Evolutionary conservation across 1,140 invertebrate species (phyloP).

Genomic region (Saccostrea cuccullata): DNA sequence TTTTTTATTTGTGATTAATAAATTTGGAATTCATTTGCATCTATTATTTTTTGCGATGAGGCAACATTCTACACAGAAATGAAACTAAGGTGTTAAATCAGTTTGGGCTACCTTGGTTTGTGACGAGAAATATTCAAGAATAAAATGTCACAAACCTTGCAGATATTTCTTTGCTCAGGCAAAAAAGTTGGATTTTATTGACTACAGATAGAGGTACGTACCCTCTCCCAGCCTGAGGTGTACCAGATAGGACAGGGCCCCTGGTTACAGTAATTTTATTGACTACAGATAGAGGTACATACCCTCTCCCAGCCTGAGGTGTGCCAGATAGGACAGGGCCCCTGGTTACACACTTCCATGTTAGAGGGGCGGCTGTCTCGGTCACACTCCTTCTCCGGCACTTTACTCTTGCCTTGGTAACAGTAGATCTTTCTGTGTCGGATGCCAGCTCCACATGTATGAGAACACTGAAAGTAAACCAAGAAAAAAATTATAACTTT

Average conservation of each 20-base stretch:
- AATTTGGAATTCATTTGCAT: too few relatives aligned
- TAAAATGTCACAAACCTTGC: too few relatives aligned
- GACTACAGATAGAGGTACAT: slow-evolving; percentile 43
- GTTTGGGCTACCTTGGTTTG: too few relatives aligned
- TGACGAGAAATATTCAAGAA: too few relatives aligned
- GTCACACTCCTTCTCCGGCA: slow-evolving; percentile 72
- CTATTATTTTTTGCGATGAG: too few relatives aligned
- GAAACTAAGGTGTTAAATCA: too few relatives aligned
- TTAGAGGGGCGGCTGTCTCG: slow-evolving; percentile 68
- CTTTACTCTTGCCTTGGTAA: slow-evolving; percentile 65
- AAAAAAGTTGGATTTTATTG: too few relatives aligned
- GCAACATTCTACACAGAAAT: too few relatives aligned
- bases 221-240: slow-evolving; percentile 71
- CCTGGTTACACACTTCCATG: slow-evolving; percentile 74
- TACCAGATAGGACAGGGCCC: slow-evolving; percentile 72
- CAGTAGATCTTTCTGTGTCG: slow-evolving; percentile 71
- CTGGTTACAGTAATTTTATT: slow-evolving; percentile 67
- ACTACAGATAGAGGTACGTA: slow-evolving; percentile 53
- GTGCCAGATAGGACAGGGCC: slow-evolving; percentile 72
- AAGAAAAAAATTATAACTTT: background rate
- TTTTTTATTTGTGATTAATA: too few relatives aligned
- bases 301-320: slow-evolving; percentile 72
- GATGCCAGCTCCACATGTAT: slow-evolving; percentile 81
- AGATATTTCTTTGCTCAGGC: too few relatives aligned
- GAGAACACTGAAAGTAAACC: slow-evolving; percentile 82